A percentile compares a stretch with the other conserved stretches of the same genome.
These are phyloP conservation scores for Chaenogobius annularis DNA, from an alignment of 2,113 vertebrate species.

Conservation along the genomic window DNA sequence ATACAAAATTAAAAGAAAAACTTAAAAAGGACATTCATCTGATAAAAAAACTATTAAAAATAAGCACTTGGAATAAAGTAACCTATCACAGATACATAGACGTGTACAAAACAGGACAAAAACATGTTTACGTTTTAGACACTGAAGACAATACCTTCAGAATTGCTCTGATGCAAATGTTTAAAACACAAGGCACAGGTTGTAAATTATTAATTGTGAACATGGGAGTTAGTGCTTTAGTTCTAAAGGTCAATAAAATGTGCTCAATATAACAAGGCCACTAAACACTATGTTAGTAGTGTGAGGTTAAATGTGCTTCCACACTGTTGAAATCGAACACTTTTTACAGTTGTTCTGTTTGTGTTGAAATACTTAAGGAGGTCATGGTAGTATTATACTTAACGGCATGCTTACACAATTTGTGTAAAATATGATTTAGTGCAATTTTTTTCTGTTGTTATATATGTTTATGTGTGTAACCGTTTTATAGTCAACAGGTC, in stretches of 20 bases:
- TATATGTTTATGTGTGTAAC: background rate
- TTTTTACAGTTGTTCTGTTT: background rate
- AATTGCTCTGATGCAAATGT: slow-evolving; percentile 12
- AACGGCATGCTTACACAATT: slow-evolving; percentile 10
- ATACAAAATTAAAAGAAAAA: slow-evolving; percentile 20
- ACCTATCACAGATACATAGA: slow-evolving; percentile 34
- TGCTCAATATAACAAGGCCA: slow-evolving; percentile 26
- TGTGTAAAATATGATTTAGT: slow-evolving; percentile 31
- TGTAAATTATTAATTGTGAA: slow-evolving; percentile 24
- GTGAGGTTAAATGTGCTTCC: background rate
- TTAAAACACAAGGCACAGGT: slow-evolving; percentile 35
- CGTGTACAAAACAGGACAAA: slow-evolving; percentile 10
- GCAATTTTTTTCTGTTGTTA: slow-evolving; percentile 19
- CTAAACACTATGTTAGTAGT: slow-evolving; percentile 25
- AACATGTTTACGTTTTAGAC: slow-evolving; percentile 18
- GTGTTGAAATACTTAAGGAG: background rate
- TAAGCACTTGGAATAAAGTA: slow-evolving; percentile 16
- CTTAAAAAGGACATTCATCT: slow-evolving; percentile 21
- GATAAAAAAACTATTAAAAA: slow-evolving; percentile 10
- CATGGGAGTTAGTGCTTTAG: slow-evolving; percentile 16
- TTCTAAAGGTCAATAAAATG: slow-evolving; percentile 30
- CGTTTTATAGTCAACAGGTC: too few species aligned
- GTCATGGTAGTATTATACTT: background rate
- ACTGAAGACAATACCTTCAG: slow-evolving; percentile 4
- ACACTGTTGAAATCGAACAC: background rate